Evolutionary conservation across 2,888 invertebrate genomes (phyloP), one percentile per base, ranked within the genome.

Genomic region (Dorcus hopei): DNA sequence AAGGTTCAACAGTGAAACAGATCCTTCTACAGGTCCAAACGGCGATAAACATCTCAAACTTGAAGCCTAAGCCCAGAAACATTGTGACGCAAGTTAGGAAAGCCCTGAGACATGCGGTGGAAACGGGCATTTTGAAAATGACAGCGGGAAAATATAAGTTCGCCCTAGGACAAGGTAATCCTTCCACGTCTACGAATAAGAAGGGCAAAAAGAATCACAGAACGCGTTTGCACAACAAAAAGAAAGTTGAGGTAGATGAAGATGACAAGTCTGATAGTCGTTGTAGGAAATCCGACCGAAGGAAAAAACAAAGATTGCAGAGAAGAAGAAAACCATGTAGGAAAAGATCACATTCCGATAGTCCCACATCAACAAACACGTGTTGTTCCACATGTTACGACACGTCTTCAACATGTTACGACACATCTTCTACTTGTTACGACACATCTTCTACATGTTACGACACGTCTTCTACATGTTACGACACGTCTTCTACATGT

Each of bases 11-110:
- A 1, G 55, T 59, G 1, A 41, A 56, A 14, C 47, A 57, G 11
- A 67, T 68, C 19, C 41, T 65, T 8, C 61, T 62, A 8, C 62
- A 64, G 45, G 61, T 68, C 1, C 53, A 61, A 52, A 58, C 60
- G n/a, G 58, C 57, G n/a, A 54, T 65, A 4, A 61, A 52, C 23
- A 40, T 54, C 9, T 55, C 58, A 9, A 61, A 60, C 11, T 11
- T 54, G 8, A 38, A 48, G 3, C 58, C 60, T 3, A 61, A 54
- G 49, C 63, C 65, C 1, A 54, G 63, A 11, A 66, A 65, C 54
- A 61, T 67, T 3, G 61, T 58, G 8, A 59, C 63, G 58, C 58
- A 61, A 45, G 61, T 61, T 11, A 49, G 49, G 33, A 54, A 57
- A 23, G 65, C 66, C n/a, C 47, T 67, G 7, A 61, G 54, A 23